phyloP scores from a whole-genome alignment of 2,113 vertebrate species.

The Trematomus loennbergii region DNA sequence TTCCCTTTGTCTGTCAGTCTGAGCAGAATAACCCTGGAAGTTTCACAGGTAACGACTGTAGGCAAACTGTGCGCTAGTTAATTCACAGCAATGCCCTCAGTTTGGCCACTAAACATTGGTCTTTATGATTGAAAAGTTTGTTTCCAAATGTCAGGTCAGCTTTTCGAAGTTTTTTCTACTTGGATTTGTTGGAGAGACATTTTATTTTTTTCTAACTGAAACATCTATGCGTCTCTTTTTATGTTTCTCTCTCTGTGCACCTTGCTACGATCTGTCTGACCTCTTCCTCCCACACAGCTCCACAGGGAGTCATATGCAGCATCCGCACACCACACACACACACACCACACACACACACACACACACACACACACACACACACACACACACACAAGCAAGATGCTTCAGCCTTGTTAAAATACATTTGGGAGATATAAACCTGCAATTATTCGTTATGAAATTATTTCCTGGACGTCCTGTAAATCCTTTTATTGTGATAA shows the following conservation, averaged over 20 bases:
- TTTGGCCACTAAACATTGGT: constrained; percentile 11
- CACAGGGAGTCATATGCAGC: constrained; percentile 58
- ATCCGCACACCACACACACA: constrained; percentile 47
- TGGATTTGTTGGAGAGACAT: background rate
- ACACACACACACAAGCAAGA: background rate
- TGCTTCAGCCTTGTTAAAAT: constrained; percentile 36
- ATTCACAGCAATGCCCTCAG: background rate
- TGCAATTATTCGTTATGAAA: constrained; percentile 19
- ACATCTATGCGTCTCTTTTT: constrained; percentile 7
- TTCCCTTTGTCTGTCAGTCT: background rate
- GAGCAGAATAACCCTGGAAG: constrained; percentile 9
- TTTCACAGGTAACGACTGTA: constrained; percentile 21
- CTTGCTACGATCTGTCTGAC: constrained; percentile 59
- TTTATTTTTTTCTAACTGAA: constrained; percentile 9
- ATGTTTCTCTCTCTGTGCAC: constrained; percentile 37
- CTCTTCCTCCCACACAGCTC: constrained; percentile 58
- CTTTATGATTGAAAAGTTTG: background rate
- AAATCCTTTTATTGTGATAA: background rate
- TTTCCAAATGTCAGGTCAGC: background rate
- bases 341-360: background rate
- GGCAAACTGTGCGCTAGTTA: constrained; percentile 10
- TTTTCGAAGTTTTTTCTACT: too few species aligned
- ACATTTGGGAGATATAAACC: constrained; percentile 22
- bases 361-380: constrained; percentile 1
- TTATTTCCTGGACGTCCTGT: constrained; percentile 17